Base-by-base conservation (phyloP, 2,113 vertebrate genomes). In the Rattus norvegicus region DNA sequence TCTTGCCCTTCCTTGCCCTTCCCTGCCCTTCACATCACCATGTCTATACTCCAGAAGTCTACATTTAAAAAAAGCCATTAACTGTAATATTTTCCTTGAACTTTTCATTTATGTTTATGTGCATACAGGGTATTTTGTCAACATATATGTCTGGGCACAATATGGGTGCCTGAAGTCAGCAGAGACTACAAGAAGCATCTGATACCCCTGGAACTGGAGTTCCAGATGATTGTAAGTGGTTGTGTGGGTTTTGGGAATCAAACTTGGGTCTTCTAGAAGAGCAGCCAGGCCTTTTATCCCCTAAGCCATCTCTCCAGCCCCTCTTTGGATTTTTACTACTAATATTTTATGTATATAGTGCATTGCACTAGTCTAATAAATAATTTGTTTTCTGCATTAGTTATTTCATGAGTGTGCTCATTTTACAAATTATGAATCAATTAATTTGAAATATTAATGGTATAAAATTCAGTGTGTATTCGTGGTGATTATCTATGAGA, bases 381-480 rank as follows among this genome's bases (percentile, higher is more conserved):
- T 93, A 59, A 95, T 95, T 93, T 98, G 39, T 92, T 97, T 93
- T 96, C 83, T 92, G 30, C 43, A 77, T 96, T 91, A 96, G 88
- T 87, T 94, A 77, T 49, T 97, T 97, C 70, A 76, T 88, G 79
- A 39, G 11, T 94, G 26, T 95, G 77, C 89, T 97, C 89, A 90
- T 92, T 94, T 95, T 91, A 84, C 81, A 93, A 95, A 93, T 95
- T 90, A 79, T 95, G 76, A 97, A 96, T 96, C 90, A 88, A 95
- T 76, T 30, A 14, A 70, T 83, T 79, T 96, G 61, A 97, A 98
- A 95, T 97, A 97, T 75, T 98, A 89, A 97, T 94, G 75, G 56
- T 65, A 5, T 91, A 95, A 96, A 95, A 96, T 49, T 97, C 63
- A 43, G 7, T 95, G 92, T 93, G 33, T 94, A 96, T 96, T 93